Percentiles rank a stretch among this genome's conserved stretches.
Evolutionary conservation across 1,140 invertebrate genomes (phyloP).

Genomic region (Drosophila subobscura): DNA sequence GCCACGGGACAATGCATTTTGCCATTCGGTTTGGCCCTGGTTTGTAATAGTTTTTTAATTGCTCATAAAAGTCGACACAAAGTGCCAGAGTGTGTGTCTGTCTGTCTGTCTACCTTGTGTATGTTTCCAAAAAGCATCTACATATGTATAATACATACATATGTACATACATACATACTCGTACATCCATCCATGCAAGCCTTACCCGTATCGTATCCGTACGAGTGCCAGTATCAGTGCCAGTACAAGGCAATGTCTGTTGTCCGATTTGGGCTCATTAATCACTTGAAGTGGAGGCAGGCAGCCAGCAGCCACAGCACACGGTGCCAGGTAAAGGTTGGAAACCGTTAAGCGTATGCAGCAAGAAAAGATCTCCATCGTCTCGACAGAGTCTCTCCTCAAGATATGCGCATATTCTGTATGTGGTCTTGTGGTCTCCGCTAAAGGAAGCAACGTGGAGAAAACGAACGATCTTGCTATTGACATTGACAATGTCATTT

Average conservation of each 20-base stretch:
- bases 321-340: conserved; percentile 41
- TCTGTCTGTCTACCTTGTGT: background rate
- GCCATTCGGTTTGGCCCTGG: conserved; percentile 28
- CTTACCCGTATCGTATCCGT: background rate
- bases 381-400: conserved; percentile 41
- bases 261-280: conserved; percentile 54
- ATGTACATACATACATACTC: conserved; percentile 4
- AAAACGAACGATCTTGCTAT: conserved; percentile 55
- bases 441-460: conserved; percentile 14
- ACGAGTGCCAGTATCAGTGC: conserved; percentile 24
- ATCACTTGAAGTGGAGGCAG: conserved; percentile 44
- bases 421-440: background rate
- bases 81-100: conserved; percentile 14
- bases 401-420: conserved; percentile 71
- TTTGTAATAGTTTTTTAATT: conserved; percentile 74
- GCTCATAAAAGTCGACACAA: conserved; percentile 63
- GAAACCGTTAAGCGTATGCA: conserved; percentile 73
- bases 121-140: conserved; percentile 1
- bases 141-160: background rate
- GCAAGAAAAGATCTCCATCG: conserved; percentile 32
- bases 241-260: conserved; percentile 52
- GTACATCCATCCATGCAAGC: too few species aligned
- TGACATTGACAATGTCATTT: conserved; percentile 76
- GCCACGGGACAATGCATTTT: conserved; percentile 38
- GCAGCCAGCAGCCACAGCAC: background rate